Percentiles rank a stretch among this genome's conserved stretches.
phyloP scores from a whole-genome alignment of 1,140 invertebrate genomes.

The Caenorhabditis briggsae region DNA sequence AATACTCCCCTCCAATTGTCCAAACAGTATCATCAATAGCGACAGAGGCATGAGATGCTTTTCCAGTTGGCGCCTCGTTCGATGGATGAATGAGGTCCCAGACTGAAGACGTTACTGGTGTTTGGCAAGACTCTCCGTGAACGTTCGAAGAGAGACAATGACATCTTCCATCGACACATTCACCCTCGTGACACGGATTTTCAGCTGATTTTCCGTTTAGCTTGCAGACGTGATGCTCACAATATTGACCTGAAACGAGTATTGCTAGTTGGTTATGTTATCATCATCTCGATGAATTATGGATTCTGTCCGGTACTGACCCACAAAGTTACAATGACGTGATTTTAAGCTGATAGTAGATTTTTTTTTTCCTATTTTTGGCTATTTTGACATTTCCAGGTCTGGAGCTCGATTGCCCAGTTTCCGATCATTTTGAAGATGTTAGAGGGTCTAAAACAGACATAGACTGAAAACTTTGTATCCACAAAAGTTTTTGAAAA shows the following conservation, averaged over 20 bases:
- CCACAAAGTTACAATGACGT: too few relatives aligned
- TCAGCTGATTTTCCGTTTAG: conserved; percentile 39
- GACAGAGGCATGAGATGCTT: conserved; percentile 72
- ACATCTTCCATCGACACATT: conserved; percentile 63
- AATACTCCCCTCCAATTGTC: conserved; percentile 70
- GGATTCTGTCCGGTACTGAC: too few relatives aligned
- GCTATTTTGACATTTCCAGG: too few relatives aligned
- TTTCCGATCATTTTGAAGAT: too few relatives aligned
- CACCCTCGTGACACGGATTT: conserved; percentile 66
- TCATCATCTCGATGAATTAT: too few relatives aligned
- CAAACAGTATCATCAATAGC: conserved; percentile 71
- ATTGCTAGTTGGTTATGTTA: conserved; percentile 54
- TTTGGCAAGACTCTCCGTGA: conserved; percentile 69
- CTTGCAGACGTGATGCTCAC: conserved; percentile 66
- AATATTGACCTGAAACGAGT: conserved; percentile 65
- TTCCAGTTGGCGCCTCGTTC: conserved; percentile 40
- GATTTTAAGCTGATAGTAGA: too few relatives aligned
- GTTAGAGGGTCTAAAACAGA: too few relatives aligned
- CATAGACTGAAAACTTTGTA: too few relatives aligned
- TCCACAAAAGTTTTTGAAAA: too few relatives aligned
- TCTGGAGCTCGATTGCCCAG: too few relatives aligned
- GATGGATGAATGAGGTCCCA: conserved; percentile 68
- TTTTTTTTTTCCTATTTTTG: too few relatives aligned
- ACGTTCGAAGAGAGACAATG: conserved; percentile 58
- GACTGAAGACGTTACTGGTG: conserved; percentile 50